Conservation (phyloP, 1,140 invertebrate species). For the Tetraneura akinire region DNA sequence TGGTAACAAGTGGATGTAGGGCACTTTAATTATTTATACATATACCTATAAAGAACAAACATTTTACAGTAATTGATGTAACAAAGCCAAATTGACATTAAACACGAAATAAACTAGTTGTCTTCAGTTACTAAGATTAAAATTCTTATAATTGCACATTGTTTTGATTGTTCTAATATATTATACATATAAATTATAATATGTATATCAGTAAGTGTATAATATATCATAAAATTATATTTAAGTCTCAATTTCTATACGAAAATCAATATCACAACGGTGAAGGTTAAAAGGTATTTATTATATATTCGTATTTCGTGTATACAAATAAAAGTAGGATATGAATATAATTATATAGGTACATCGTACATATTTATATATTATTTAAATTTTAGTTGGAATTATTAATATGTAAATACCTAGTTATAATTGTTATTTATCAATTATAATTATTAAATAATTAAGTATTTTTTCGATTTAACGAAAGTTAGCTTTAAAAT, state of each 20-base stretch:
- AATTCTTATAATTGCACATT: background rate
- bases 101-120: slow-evolving; percentile 14
- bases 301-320: too few relatives aligned
- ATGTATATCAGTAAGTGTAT: too few relatives aligned
- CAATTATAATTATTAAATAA: background rate
- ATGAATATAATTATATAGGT: too few relatives aligned
- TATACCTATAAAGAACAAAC: background rate
- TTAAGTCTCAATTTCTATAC: too few relatives aligned
- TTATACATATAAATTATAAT: too few relatives aligned
- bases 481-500: too few relatives aligned
- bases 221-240: background rate
- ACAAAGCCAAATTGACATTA: background rate
- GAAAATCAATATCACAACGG: background rate
- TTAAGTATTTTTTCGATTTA: too few relatives aligned
- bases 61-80: background rate
- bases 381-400: background rate
- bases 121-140: background rate
- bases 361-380: background rate
- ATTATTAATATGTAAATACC: too few relatives aligned
- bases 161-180: background rate
- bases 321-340: too few relatives aligned
- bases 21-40: slow-evolving; percentile 6
- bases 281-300: slow-evolving; percentile 30
- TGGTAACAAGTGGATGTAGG: background rate
- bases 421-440: background rate